Evolutionary conservation across 2,888 invertebrate genomes (phyloP), one percentile per base, ranked within the genome.

Genomic region (Phengaris alcon): DNA sequence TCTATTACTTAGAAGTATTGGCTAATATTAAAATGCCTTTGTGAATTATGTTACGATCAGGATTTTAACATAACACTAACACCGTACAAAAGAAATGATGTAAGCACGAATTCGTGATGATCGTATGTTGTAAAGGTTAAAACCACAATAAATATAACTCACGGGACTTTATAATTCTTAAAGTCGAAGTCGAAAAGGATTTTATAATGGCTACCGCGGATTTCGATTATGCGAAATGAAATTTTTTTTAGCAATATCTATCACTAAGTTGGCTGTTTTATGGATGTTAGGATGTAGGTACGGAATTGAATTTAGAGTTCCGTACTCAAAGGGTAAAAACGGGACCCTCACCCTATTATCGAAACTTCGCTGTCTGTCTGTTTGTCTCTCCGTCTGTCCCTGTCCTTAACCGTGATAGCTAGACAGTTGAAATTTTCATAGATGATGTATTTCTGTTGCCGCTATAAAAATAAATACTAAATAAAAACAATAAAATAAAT

Each of bases 81-180:
- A 64, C 12, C 12, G 73, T 35, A 55, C 73, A 73, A 73, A 55
- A 73, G 55, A 70, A 70, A 70, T 70, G 70, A 70, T 70, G 51
- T 48, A 70, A 70, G 6, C 70, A 51, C 15, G 70, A 70, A 70
- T 70, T 48, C 70, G 70, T 51, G 70, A 64, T 44, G 64, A 64
- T 64, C 35, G 12, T 44, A 64, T 64, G 64, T 64, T 12, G 51
- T 70, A 70, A 70, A 70, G 51, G 51, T 70, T 51, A 70, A 70
- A 70, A 70, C 51, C 15, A 13, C 15, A 48, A 70, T 15, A 70
- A 51, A 70, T 70, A 70, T 70, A 52, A 70, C 73, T 73, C 13
- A 35, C 73, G 22, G 22, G 35, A 46, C 35, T 55, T 15, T 70
- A 69, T 48, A 70, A 64, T 35, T 9, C 6, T 44, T 35, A 35